Evolutionary conservation across 2,797 vertebrate genomes (phyloP).

Genomic region (Darevskia mixta): DNA sequence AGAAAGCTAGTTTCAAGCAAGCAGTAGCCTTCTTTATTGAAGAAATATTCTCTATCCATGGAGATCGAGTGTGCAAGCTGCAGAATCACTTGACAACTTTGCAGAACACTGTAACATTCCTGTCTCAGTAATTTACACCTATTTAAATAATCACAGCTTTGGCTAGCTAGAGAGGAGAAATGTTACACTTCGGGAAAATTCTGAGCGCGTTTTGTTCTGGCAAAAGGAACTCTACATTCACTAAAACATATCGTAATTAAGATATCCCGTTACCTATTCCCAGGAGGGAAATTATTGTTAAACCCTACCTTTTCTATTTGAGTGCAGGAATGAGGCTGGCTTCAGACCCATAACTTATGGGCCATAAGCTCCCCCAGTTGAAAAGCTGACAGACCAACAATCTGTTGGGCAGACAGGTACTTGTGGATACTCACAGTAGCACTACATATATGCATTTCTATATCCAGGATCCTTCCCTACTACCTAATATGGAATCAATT

Average conservation of each 20-base stretch:
- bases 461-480: neutral
- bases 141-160: conserved; percentile 28
- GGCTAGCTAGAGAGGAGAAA: neutral
- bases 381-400: neutral
- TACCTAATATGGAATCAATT: neutral
- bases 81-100: conserved; percentile 19
- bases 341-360: neutral
- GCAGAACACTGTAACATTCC: neutral
- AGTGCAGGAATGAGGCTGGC: neutral
- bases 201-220: neutral
- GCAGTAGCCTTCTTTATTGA: neutral
- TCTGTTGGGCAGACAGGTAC: neutral
- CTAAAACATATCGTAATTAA: neutral
- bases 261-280: neutral
- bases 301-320: neutral
- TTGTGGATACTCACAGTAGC: neutral
- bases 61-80: neutral
- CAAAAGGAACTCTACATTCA: neutral
- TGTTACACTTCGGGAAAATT: conserved; percentile 1
- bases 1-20: conserved; percentile 17
- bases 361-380: neutral
- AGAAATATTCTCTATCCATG: neutral
- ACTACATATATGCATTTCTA: neutral
- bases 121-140: conserved; percentile 6
- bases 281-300: neutral